Conservation (phyloP, 2,113 vertebrate species). For the Nerophis lumbriciformis region DNA sequence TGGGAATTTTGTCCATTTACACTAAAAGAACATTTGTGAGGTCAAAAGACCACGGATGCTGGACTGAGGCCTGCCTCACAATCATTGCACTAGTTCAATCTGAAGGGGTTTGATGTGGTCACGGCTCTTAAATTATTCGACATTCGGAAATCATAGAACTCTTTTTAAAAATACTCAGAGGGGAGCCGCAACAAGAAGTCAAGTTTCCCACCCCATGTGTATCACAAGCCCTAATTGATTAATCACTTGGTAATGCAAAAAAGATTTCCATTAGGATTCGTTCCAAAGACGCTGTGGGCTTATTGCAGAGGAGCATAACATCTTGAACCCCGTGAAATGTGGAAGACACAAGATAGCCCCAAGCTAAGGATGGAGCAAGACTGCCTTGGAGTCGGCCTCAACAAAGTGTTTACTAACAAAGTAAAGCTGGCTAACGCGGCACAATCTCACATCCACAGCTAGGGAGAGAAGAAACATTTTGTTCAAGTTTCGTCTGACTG, state of each 20-base stretch:
- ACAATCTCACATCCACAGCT: slow-evolving; percentile 33
- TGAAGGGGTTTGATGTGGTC: too few species aligned
- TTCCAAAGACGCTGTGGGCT: slow-evolving; percentile 13
- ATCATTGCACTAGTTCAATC: too few species aligned
- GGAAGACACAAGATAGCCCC: slow-evolving; percentile 34
- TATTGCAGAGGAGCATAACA: slow-evolving; percentile 49
- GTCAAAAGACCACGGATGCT: too few species aligned
- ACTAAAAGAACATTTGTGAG: too few species aligned
- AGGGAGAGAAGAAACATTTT: background rate
- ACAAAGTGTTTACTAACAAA: slow-evolving; percentile 39
- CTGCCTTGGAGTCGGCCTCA: slow-evolving; percentile 48
- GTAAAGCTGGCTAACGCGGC: slow-evolving; percentile 27
- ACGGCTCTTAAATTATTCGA: too few species aligned
- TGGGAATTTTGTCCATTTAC: slow-evolving; percentile 6
- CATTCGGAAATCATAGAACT: too few species aligned
- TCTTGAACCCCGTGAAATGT: slow-evolving; percentile 47
- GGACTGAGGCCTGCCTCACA: too few species aligned
- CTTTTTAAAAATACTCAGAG: too few species aligned
- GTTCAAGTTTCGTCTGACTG: slow-evolving; percentile 3
- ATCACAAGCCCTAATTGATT: too few species aligned
- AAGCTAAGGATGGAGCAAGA: slow-evolving; percentile 17
- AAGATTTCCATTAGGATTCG: background rate
- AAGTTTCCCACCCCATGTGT: too few species aligned
- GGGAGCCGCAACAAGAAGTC: too few species aligned
- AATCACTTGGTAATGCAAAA: too few species aligned